Conservation (phyloP, 2,113 vertebrate species). For the Strigops habroptila region DNA sequence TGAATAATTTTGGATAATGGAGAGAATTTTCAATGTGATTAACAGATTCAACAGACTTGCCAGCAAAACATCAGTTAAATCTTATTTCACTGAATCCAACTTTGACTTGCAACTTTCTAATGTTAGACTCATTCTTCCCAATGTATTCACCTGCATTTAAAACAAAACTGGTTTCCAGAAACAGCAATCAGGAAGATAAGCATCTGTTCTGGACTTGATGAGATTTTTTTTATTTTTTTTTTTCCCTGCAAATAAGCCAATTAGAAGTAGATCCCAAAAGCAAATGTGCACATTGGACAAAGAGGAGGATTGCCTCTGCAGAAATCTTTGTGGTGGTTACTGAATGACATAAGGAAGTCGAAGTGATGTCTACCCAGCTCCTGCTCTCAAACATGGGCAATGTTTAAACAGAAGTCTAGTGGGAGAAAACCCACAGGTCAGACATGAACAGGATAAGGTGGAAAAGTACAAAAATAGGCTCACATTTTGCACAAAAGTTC, state of each 20-base stretch:
- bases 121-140: neutral
- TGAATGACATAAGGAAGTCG: neutral
- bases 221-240: neutral
- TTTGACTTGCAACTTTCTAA: neutral
- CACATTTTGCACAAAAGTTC: neutral
- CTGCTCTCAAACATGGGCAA: neutral
- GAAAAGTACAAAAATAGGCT: neutral
- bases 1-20: slow-evolving; percentile 31
- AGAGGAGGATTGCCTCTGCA: neutral
- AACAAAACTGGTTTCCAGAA: slow-evolving; percentile 3
- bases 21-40: slow-evolving; percentile 46
- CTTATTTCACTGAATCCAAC: neutral
- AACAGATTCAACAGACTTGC: neutral
- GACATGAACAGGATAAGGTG: neutral
- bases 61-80: slow-evolving; percentile 35
- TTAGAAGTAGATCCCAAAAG: neutral
- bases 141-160: neutral
- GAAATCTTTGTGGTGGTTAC: neutral
- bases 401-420: neutral
- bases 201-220: neutral
- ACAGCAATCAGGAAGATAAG: neutral
- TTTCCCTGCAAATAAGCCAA: neutral
- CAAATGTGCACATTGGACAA: neutral
- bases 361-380: neutral
- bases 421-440: neutral